These are phyloP conservation scores for Sus scrofa DNA, from an alignment of 2,113 vertebrate genomes.

Conservation along the genomic window DNA sequence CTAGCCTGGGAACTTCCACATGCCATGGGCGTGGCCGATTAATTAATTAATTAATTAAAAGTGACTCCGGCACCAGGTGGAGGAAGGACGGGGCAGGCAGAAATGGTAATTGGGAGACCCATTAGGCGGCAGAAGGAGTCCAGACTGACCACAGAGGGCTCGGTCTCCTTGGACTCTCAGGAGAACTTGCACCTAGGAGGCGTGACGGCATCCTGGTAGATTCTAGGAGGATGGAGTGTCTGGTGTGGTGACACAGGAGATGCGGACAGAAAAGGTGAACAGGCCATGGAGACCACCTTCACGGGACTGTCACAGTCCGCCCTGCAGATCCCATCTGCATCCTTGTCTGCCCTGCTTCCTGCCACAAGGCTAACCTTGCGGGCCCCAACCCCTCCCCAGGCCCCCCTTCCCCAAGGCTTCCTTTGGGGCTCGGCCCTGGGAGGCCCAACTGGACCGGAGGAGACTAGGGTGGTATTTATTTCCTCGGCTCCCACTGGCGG, in stretches of 20 bases:
- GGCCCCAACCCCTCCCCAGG: background rate
- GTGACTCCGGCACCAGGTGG: background rate
- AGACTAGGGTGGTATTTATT: background rate
- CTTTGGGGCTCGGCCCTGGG: background rate
- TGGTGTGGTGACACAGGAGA: background rate
- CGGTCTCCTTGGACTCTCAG: background rate
- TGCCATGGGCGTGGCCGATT: too few species aligned
- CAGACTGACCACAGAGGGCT: background rate
- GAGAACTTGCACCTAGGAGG: background rate
- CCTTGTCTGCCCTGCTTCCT: background rate
- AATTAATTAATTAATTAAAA: background rate
- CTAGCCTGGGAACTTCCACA: too few species aligned
- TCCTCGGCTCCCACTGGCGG: background rate
- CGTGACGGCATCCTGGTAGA: background rate
- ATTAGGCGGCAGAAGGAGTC: background rate
- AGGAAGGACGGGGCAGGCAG: background rate
- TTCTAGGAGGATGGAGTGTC: background rate
- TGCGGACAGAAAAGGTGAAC: background rate
- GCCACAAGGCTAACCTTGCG: fast-evolving
- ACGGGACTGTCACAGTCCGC: background rate
- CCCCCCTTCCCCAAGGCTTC: background rate
- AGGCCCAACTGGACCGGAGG: background rate
- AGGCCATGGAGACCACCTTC: fast-evolving
- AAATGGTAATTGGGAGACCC: background rate
- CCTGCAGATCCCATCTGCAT: background rate